Evolutionary conservation across 1,140 invertebrate genomes (phyloP).

Genomic region (Wasmannia auropunctata): DNA sequence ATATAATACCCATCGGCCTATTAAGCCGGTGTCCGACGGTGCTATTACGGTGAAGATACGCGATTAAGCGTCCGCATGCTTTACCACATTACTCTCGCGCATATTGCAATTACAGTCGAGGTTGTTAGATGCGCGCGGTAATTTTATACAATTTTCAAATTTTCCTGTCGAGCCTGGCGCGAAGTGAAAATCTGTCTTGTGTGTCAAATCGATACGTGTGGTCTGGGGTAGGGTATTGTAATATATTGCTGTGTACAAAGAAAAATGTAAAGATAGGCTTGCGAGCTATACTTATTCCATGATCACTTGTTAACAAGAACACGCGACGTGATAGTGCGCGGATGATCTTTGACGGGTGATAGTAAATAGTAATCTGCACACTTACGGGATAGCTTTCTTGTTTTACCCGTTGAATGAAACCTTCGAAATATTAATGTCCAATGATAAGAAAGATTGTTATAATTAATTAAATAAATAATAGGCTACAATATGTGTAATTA

Average conservation of each 20-base stretch:
- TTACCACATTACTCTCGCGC: conserved; percentile 13
- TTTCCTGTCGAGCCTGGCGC: conserved; percentile 12
- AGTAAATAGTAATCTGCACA: background rate
- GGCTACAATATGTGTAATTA: background rate
- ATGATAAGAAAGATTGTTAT: background rate
- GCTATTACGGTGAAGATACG: conserved; percentile 50
- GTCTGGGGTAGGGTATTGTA: background rate
- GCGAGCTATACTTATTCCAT: background rate
- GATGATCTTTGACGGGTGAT: background rate
- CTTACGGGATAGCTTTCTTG: background rate
- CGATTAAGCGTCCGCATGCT: conserved; percentile 30
- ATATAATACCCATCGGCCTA: conserved; percentile 52
- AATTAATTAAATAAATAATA: background rate
- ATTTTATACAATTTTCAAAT: conserved; percentile 53
- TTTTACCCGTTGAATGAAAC: background rate
- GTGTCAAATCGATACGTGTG: background rate
- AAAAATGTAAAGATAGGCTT: background rate
- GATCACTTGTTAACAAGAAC: conserved; percentile 4
- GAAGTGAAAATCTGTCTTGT: conserved; percentile 11
- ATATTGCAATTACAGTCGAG: conserved; percentile 20
- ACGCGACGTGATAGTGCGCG: background rate
- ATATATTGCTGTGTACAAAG: background rate
- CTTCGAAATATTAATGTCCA: background rate
- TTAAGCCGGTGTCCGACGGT: conserved; percentile 41
- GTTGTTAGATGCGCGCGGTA: background rate